Evolutionary conservation across 2,113 vertebrate genomes (phyloP).

Genomic region (Epinephelus lanceolatus): DNA sequence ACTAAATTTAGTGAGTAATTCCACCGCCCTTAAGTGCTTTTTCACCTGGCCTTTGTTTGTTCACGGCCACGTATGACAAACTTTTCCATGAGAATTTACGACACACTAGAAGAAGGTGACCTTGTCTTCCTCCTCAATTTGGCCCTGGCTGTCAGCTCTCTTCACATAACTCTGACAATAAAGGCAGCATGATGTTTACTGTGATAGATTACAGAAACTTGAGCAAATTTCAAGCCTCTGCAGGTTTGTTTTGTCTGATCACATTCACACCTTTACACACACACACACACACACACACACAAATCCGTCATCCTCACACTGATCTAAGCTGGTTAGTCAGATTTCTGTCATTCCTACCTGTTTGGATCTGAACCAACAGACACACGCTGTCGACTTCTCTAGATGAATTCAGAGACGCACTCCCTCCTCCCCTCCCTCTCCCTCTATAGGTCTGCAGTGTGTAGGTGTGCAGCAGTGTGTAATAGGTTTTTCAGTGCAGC

Average conservation of each 20-base stretch:
- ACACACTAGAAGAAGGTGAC: neutral
- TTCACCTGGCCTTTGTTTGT: neutral
- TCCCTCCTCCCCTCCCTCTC: slow-evolving; percentile 7
- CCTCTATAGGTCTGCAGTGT: slow-evolving; percentile 65
- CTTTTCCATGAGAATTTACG: neutral
- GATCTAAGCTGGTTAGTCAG: slow-evolving; percentile 61
- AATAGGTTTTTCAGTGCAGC: slow-evolving; percentile 64
- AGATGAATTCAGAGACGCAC: slow-evolving; percentile 49
- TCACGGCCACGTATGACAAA: neutral
- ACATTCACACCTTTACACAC: slow-evolving; percentile 8
- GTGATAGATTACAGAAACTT: slow-evolving; percentile 1
- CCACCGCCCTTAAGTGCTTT: neutral
- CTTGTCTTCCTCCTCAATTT: slow-evolving; percentile 10
- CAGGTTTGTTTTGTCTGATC: slow-evolving; percentile 23
- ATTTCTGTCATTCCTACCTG: slow-evolving; percentile 54
- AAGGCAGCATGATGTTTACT: neutral
- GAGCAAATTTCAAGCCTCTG: slow-evolving; percentile 23
- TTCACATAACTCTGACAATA: neutral
- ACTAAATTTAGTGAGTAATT: neutral
- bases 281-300: slow-evolving; percentile 37
- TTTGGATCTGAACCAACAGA: slow-evolving; percentile 65
- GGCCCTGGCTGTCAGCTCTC: slow-evolving; percentile 2
- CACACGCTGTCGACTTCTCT: slow-evolving; percentile 44
- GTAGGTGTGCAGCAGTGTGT: slow-evolving; percentile 75
- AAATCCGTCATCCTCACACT: slow-evolving; percentile 35